Evolutionary conservation across 2,113 vertebrate genomes (phyloP), one percentile per base, ranked within the genome.

Genomic region (Heteronetta atricapilla): DNA sequence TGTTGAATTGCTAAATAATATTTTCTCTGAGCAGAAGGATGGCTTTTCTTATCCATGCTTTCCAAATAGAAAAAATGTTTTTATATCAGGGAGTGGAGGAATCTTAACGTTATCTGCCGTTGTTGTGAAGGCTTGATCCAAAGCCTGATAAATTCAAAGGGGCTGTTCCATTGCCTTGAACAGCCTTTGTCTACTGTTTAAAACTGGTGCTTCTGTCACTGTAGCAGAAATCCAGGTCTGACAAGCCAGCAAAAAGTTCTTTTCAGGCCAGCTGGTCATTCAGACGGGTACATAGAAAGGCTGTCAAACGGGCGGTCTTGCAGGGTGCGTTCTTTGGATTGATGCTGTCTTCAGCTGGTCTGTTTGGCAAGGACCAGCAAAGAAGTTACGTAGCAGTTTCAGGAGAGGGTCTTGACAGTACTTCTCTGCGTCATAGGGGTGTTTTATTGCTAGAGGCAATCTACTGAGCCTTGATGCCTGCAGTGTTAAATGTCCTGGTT

Each of bases 171-270:
- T 11, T 91, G 88, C 70, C 58, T 64, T 52, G 62, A 82, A 44
- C 3, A 7, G 53, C 34, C 53, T 86, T 95, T 93, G 92, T 68
- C 90, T 86, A 73, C 68, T 93, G 62, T 93, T 82, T 89, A n/a
- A 79, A 94, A 76, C 66, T n/a, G 59, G 42, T 93, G 29, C 74
- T 87, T 87, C 70, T 94, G 85, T 85, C 67, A 22, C 75, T 88
- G 9, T 38, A 86, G 75, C 72, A 67, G 76, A 83, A 50, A 59
- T 91, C 22, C 75, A 76, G 78, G 60, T 85, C 42, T 80, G 90
- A 93, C 76, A 91, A 85, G 64, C 72, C 76, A 88, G 68, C 40
- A 88, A 66, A 77, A 93, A 70, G 59, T 88, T 86, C 50, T 80
- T 91, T 86, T 62, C 63, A 80, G 72, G 82, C 67, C 67, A 63